A percentile compares a stretch with the other conserved stretches of the same genome.
Conservation (phyloP, 2,797 vertebrate species). For the Acanthiza pusilla region DNA sequence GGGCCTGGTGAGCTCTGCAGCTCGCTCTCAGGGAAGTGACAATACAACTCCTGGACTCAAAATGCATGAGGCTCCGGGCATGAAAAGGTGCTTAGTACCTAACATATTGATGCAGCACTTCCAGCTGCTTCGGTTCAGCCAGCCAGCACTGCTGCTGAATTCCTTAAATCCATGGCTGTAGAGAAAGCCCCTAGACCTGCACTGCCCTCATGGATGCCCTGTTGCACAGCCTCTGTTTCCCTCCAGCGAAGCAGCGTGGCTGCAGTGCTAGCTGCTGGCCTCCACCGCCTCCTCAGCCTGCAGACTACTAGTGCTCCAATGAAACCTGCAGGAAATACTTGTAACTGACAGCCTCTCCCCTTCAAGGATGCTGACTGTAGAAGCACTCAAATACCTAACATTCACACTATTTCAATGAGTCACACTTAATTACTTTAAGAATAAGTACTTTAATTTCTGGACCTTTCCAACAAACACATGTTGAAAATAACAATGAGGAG, state of each 20-base stretch:
- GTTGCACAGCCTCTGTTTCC: background rate
- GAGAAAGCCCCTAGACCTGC: background rate
- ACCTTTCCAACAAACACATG: background rate
- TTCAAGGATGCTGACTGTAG: background rate
- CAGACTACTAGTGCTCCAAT: background rate
- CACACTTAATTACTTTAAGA: background rate
- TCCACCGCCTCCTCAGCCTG: too few relatives aligned
- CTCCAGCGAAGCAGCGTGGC: background rate
- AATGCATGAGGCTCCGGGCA: rapidly evolving
- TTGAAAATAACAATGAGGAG: background rate
- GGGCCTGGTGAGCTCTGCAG: background rate
- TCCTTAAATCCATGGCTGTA: rapidly evolving
- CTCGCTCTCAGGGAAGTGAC: rapidly evolving
- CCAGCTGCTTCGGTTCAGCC: background rate
- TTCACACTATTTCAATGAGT: background rate
- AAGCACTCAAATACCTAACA: background rate
- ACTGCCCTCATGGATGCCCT: background rate
- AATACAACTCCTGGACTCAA: background rate
- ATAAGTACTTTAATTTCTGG: background rate
- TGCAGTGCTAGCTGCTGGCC: background rate
- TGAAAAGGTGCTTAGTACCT: background rate
- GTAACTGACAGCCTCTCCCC: background rate
- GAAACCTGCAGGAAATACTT: background rate
- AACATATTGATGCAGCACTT: background rate
- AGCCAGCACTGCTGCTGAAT: background rate